These are phyloP conservation scores for Hofmannophila pseudospretella DNA, from an alignment of 2,888 invertebrate species.

Conservation along the genomic window DNA sequence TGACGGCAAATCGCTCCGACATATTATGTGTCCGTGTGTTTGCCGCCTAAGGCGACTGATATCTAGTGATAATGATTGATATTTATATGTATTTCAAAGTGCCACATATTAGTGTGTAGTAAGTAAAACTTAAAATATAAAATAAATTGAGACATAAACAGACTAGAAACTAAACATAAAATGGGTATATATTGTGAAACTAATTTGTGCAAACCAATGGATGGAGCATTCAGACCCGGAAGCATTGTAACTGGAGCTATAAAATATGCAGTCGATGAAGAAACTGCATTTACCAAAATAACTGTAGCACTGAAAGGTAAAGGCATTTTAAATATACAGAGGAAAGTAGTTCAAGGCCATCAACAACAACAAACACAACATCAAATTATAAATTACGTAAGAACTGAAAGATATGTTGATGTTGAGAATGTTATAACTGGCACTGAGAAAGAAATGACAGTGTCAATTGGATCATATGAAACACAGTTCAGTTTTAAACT, in stretches of 20 bases:
- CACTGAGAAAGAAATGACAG: constrained; percentile 12
- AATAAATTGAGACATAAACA: too few relatives aligned
- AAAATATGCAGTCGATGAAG: constrained; percentile 20
- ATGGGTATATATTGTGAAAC: constrained; percentile 27
- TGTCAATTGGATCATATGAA: constrained; percentile 24
- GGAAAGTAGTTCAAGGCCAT: too few relatives aligned
- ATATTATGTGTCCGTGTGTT: too few relatives aligned
- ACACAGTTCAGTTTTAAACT: constrained; percentile 27
- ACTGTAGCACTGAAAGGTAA: constrained; percentile 22
- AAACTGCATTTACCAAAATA: constrained; percentile 18
- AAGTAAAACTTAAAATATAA: too few relatives aligned
- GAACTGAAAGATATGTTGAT: constrained; percentile 25
- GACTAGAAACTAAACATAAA: too few relatives aligned
- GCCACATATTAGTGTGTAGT: too few relatives aligned
- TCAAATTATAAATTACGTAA: too few relatives aligned
- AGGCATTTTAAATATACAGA: constrained; percentile 10
- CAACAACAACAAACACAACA: too few relatives aligned
- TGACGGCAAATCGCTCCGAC: too few relatives aligned
- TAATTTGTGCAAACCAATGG: constrained; percentile 13
- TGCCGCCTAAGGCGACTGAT: too few relatives aligned
- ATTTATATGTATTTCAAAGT: too few relatives aligned
- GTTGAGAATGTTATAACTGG: constrained; percentile 16
- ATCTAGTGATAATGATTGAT: too few relatives aligned
- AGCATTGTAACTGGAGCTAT: constrained; percentile 19
- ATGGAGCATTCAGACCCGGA: constrained; percentile 18